Conservation (phyloP, 1,140 invertebrate species). For the Drosophila kepulauana region DNA sequence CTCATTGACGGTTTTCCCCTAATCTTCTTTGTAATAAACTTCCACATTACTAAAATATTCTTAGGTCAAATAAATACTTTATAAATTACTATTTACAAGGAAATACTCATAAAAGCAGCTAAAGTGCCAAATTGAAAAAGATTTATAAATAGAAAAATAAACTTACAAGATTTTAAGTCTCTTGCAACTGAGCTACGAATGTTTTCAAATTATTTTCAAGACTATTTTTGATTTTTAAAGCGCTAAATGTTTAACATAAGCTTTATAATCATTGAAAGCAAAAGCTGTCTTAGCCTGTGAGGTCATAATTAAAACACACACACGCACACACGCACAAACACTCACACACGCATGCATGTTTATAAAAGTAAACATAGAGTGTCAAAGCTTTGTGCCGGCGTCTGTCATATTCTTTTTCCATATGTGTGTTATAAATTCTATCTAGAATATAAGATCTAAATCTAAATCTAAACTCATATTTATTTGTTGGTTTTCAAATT, state of each 20-base stretch:
- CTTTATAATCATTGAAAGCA: neutral
- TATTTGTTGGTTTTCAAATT: too few relatives aligned
- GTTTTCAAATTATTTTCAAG: too few relatives aligned
- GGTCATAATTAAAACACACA: constrained; percentile 46
- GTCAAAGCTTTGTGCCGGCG: neutral
- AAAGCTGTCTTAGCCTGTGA: constrained; percentile 48
- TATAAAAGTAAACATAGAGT: constrained; percentile 46
- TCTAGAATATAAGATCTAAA: too few relatives aligned
- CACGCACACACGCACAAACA: neutral
- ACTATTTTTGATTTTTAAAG: too few relatives aligned
- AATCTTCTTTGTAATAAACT: too few relatives aligned
- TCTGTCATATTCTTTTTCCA: too few relatives aligned
- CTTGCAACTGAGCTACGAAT: too few relatives aligned
- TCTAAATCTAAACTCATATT: too few relatives aligned
- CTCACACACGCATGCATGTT: constrained; percentile 20
- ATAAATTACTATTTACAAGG: neutral
- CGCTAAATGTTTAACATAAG: neutral
- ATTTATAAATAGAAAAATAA: too few relatives aligned
- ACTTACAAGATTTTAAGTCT: too few relatives aligned
- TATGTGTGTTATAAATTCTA: neutral
- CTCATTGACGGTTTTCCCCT: neutral
- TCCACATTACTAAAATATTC: too few relatives aligned
- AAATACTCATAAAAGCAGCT: constrained; percentile 20
- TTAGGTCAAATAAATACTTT: too few relatives aligned
- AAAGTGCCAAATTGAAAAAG: constrained; percentile 8